A percentile compares a stretch with the other conserved stretches of the same genome.
Evolutionary conservation across 2,113 vertebrate species (phyloP).

Genomic region (Gopherus evgoodei): DNA sequence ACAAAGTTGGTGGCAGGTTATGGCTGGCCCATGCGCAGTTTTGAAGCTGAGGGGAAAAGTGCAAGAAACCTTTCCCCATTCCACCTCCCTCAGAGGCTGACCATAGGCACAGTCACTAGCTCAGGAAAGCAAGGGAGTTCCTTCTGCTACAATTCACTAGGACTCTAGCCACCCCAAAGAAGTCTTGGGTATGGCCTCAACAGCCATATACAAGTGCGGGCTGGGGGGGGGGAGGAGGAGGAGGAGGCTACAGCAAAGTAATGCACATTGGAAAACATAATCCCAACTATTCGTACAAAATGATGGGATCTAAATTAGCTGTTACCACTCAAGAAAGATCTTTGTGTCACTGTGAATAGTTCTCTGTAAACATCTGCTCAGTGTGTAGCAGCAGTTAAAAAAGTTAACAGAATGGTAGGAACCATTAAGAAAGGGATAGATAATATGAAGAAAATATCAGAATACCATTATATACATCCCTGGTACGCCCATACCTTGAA

Average conservation of each 20-base stretch:
- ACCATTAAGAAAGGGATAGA: no score
- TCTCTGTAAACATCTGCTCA: no score
- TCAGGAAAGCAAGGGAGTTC: background rate
- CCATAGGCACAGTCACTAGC: background rate
- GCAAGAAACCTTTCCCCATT: background rate
- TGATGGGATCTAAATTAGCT: background rate
- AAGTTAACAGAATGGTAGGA: no score
- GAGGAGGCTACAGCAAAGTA: background rate
- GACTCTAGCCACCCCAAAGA: background rate
- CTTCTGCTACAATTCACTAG: rapidly evolving
- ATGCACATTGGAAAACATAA: background rate
- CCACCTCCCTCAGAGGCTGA: background rate
- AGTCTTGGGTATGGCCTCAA: no score
- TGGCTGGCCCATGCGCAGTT: background rate
- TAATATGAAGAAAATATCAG: no score
- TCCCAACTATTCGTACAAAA: background rate
- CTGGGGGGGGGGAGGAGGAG: no score
- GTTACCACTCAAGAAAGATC: background rate
- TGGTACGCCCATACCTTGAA: no score
- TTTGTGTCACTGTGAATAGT: background rate
- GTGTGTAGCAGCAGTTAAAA: no score
- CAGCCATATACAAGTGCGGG: no score
- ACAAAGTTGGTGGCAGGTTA: background rate
- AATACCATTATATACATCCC: no score
- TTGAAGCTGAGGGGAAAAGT: background rate